Conservation (phyloP, 2,113 vertebrate genomes). For the Eupsittula cactorum region DNA sequence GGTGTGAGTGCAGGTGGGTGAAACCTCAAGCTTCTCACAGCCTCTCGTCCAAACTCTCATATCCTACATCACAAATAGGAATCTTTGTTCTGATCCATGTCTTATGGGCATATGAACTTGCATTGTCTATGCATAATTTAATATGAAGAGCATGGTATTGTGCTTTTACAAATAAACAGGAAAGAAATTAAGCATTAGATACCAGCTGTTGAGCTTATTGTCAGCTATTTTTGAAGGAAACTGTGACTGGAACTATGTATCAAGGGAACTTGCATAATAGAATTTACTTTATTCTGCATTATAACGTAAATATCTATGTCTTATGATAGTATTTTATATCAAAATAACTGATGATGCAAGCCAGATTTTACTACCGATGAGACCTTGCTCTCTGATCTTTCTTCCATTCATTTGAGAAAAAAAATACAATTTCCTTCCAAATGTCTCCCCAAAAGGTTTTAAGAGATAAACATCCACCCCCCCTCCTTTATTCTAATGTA, state of each 20-base stretch:
- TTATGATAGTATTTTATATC: background rate
- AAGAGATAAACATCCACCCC: background rate
- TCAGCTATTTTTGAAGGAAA: background rate
- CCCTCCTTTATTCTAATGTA: conserved; percentile 45
- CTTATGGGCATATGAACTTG: background rate
- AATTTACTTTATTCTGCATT: background rate
- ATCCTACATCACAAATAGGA: background rate
- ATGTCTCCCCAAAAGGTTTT: conserved; percentile 41
- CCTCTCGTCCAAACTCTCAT: background rate
- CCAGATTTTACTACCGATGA: background rate
- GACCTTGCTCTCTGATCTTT: conserved; percentile 41
- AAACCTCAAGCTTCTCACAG: background rate
- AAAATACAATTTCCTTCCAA: background rate
- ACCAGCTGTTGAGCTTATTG: background rate
- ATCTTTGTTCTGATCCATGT: background rate
- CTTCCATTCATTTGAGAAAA: background rate
- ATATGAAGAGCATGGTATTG: background rate
- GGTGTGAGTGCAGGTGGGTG: background rate
- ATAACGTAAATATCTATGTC: background rate
- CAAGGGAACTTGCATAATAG: background rate
- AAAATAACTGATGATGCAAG: conserved; percentile 31
- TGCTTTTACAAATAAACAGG: background rate
- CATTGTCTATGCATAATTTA: background rate
- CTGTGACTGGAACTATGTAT: background rate
- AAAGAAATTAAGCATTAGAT: background rate